Evolutionary conservation across 2,888 invertebrate genomes (phyloP).

Genomic region (Scotopteryx bipunctaria): DNA sequence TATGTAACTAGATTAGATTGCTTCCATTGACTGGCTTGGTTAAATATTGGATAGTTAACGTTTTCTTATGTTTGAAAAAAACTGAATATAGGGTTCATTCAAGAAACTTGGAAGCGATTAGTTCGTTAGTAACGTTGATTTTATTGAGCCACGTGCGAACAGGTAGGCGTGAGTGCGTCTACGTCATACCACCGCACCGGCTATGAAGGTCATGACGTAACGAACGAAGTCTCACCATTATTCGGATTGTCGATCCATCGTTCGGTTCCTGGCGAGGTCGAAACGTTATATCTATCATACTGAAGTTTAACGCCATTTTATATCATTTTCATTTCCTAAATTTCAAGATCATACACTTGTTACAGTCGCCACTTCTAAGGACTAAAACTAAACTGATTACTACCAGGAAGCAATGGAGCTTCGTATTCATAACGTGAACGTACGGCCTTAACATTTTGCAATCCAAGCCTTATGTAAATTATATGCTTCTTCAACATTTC

Average conservation of each 20-base stretch:
- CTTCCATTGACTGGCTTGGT: not conserved
- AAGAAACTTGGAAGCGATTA: slow-evolving; percentile 42
- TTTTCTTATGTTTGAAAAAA: not conserved
- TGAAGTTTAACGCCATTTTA: slow-evolving; percentile 59
- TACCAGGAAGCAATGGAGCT: slow-evolving; percentile 46
- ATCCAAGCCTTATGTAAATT: slow-evolving; percentile 42
- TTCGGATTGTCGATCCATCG: slow-evolving; percentile 70
- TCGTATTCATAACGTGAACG: slow-evolving; percentile 41
- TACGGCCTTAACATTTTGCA: slow-evolving; percentile 47
- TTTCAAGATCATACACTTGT: slow-evolving; percentile 47
- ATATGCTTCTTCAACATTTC: slow-evolving; percentile 35
- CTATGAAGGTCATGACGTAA: slow-evolving; percentile 78
- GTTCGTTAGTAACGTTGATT: slow-evolving; percentile 49
- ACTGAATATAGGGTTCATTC: slow-evolving; percentile 25
- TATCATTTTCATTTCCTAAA: slow-evolving; percentile 57
- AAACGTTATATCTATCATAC: slow-evolving; percentile 60
- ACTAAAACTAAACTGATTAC: slow-evolving; percentile 50
- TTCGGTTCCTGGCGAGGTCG: slow-evolving; percentile 69
- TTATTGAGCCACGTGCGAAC: slow-evolving; percentile 66
- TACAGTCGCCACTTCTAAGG: slow-evolving; percentile 44
- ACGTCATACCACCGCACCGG: slow-evolving; percentile 66
- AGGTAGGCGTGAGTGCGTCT: slow-evolving; percentile 66
- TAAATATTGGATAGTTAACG: not conserved
- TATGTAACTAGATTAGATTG: slow-evolving; percentile 5
- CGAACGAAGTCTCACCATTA: slow-evolving; percentile 66